Evolutionary conservation across 2,113 vertebrate species (phyloP).

Genomic region (Potamarius usumacintae): DNA sequence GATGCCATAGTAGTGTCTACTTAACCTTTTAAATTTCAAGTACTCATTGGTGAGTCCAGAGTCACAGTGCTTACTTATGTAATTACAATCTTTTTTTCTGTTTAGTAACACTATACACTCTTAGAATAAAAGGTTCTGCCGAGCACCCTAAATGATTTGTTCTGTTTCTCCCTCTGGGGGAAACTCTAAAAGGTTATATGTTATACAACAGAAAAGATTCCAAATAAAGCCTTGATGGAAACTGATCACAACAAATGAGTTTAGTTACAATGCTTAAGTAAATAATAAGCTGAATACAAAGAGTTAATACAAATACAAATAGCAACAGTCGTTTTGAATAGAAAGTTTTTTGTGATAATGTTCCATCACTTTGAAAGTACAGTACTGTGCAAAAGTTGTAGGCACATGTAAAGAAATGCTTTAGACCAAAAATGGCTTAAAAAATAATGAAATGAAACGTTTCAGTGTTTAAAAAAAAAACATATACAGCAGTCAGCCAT

Average conservation of each 20-base stretch:
- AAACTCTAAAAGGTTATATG: not conserved
- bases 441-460: too few species aligned
- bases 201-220: not conserved
- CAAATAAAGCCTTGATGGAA: not conserved
- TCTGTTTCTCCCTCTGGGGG: not conserved
- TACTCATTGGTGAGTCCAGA: not conserved
- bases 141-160: not conserved
- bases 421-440: too few species aligned
- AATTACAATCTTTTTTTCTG: not conserved
- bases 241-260: not conserved
- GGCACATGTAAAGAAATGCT: too few species aligned
- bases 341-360: not conserved
- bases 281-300: not conserved
- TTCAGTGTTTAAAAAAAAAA: too few species aligned
- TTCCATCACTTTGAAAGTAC: not conserved
- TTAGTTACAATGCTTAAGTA: not conserved
- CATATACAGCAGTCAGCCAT: too few species aligned
- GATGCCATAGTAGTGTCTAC: not conserved
- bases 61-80: not conserved
- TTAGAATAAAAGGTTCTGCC: not conserved
- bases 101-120: not conserved
- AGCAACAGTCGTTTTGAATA: not conserved
- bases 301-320: not conserved
- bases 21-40: not conserved
- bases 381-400: too few species aligned